Base-by-base conservation (phyloP, 1,140 invertebrate genomes). In the Bombus ignitus region DNA sequence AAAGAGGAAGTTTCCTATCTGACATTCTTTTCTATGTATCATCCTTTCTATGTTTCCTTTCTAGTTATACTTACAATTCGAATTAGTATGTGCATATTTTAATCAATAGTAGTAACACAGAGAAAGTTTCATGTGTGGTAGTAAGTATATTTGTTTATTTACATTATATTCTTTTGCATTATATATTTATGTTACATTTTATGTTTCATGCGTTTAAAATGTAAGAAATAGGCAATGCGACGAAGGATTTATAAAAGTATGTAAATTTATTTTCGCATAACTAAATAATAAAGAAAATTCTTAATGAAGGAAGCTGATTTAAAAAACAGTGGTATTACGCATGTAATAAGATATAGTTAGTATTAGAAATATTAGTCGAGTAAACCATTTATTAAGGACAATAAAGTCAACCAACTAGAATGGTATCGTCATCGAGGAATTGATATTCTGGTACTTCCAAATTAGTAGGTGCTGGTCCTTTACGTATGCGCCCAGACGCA, bases 401-500 rank as follows among this genome's bases (percentile, higher is more conserved):
- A 32, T 4, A 9, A 37, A 81, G 15, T 92, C 42, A 97, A 79
- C 97, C 97, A 81, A 97, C 95, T 84, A 97, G 85, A 18, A 98
- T 88, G 4, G 92, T 95, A 28, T 94, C 88, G 13, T 97, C 96
- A 84, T 96, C 95, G 53, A 95, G 87, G 91, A 98, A 98, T 87
- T 95, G 92, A 93, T 98, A 97, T 39, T 95, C 93, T 39, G 98
- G 98, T 71, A 98, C 96, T 94, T 98, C 97, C 83, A 99, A 94
- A 94, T 98, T 99, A 0, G 97, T 94, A 47, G 98, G 98, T 47
- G 98, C 98, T 37, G 98, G 98, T 35, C 98, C 98, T 95, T 98
- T 98, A 25, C 98, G 96, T 88, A 98, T 97, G 87, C 98, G 95
- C 5, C 98, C 98, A 62, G 98, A 96, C 32, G 96, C 97, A 93